These are phyloP conservation scores for Andrena praecox DNA, from an alignment of 2,888 invertebrate genomes.

Conservation along the genomic window DNA sequence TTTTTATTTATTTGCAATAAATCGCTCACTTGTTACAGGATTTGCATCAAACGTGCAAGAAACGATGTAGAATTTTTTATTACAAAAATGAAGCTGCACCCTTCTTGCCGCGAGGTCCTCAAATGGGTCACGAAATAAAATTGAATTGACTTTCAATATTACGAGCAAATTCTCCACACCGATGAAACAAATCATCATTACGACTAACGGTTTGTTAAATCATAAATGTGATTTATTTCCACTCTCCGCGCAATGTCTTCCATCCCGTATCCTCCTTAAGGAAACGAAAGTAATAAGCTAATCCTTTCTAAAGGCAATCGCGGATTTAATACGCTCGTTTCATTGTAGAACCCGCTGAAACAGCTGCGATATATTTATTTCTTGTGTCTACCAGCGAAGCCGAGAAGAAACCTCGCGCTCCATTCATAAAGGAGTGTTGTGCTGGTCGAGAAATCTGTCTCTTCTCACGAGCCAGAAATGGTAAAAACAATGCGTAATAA, in stretches of 20 bases:
- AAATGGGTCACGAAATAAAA: too few species aligned
- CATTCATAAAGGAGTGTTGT: slow-evolving; percentile 30
- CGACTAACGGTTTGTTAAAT: not conserved
- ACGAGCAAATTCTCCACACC: too few species aligned
- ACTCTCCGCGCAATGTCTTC: not conserved
- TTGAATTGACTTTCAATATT: too few species aligned
- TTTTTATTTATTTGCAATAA: too few species aligned
- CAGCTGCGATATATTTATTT: not conserved
- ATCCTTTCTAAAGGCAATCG: not conserved
- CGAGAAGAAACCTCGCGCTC: not conserved
- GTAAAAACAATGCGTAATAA: slow-evolving; percentile 36
- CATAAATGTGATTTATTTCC: not conserved
- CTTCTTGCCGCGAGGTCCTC: too few species aligned
- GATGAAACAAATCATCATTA: too few species aligned
- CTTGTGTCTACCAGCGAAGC: not conserved
- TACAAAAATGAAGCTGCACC: too few species aligned
- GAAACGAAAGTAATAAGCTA: slow-evolving; percentile 9
- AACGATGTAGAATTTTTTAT: too few species aligned
- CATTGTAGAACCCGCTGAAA: not conserved
- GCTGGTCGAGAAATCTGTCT: slow-evolving; percentile 24
- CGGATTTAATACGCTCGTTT: not conserved
- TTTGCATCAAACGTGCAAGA: too few species aligned
- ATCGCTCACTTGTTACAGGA: too few species aligned
- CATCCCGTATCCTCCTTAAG: not conserved
- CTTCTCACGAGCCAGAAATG: slow-evolving; percentile 48